phyloP scores from a whole-genome alignment of 2,888 invertebrate genomes.

The Netelia fuscicornis region DNA sequence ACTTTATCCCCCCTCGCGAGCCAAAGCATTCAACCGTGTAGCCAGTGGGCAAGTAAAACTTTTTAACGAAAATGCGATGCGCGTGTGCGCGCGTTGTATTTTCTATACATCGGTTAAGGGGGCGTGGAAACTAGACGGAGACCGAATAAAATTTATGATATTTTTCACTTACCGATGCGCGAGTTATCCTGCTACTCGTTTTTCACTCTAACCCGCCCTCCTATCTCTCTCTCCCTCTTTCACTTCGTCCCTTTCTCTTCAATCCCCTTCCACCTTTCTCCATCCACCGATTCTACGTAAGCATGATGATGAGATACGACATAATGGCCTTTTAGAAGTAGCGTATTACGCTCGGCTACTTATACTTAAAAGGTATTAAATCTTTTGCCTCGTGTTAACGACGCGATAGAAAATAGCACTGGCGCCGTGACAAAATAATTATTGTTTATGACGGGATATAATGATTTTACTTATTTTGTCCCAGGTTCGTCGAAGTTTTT shows the following conservation, averaged over 20 bases:
- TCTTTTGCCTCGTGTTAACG: not conserved
- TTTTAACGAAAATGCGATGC: slow-evolving; percentile 44
- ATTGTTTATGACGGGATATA: too few relatives aligned
- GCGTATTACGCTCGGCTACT: not conserved
- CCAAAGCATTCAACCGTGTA: slow-evolving; percentile 13
- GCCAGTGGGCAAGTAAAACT: slow-evolving; percentile 40
- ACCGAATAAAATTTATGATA: slow-evolving; percentile 69
- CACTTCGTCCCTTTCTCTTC: not conserved
- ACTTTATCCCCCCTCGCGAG: slow-evolving; percentile 42
- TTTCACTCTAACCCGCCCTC: slow-evolving; percentile 34
- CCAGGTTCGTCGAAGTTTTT: too few relatives aligned
- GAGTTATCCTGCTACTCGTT: slow-evolving; percentile 22
- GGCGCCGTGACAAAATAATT: too few relatives aligned
- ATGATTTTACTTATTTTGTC: too few relatives aligned
- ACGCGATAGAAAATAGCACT: too few relatives aligned
- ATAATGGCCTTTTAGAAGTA: slow-evolving; percentile 3
- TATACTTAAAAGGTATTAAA: not conserved
- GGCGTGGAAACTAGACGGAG: slow-evolving; percentile 52
- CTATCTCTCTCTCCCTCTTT: slow-evolving; percentile 4
- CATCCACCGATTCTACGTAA: not conserved
- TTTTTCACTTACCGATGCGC: slow-evolving; percentile 67
- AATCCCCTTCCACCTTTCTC: not conserved
- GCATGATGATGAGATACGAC: slow-evolving; percentile 44
- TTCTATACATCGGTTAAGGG: slow-evolving; percentile 10
- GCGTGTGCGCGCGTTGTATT: slow-evolving; percentile 18